These are phyloP conservation scores for Apus apus DNA, from an alignment of 2,113 vertebrate species.

Conservation along the genomic window DNA sequence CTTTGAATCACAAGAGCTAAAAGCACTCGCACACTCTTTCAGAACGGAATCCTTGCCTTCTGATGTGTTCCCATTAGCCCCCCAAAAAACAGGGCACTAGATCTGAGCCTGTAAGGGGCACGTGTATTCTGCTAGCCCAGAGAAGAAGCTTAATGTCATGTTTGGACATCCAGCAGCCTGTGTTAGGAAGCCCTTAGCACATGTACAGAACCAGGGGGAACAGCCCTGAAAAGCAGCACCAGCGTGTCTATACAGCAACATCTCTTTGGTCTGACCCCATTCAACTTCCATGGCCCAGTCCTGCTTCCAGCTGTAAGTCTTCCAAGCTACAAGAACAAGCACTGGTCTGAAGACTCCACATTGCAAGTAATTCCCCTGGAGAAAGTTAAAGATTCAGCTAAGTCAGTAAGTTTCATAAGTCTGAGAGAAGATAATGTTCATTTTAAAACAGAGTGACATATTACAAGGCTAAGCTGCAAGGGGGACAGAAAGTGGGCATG, in stretches of 20 bases:
- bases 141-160: background rate
- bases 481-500: background rate
- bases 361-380: background rate
- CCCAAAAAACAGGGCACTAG: background rate
- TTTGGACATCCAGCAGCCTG: background rate
- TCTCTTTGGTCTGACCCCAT: background rate
- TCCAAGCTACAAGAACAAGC: background rate
- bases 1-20: background rate
- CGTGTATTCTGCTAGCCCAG: background rate
- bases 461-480: background rate
- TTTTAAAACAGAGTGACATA: background rate
- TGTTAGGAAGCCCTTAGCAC: background rate
- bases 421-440: background rate
- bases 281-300: background rate
- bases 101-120: background rate
- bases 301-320: background rate
- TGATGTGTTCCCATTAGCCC: background rate
- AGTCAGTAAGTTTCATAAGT: background rate
- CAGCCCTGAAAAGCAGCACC: background rate
- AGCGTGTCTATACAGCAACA: background rate
- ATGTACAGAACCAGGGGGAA: fast-evolving
- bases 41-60: background rate
- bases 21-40: fast-evolving
- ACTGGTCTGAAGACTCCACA: background rate
- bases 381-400: background rate